Conservation (phyloP, 2,113 vertebrate genomes). For the Stigmatopora argus region DNA sequence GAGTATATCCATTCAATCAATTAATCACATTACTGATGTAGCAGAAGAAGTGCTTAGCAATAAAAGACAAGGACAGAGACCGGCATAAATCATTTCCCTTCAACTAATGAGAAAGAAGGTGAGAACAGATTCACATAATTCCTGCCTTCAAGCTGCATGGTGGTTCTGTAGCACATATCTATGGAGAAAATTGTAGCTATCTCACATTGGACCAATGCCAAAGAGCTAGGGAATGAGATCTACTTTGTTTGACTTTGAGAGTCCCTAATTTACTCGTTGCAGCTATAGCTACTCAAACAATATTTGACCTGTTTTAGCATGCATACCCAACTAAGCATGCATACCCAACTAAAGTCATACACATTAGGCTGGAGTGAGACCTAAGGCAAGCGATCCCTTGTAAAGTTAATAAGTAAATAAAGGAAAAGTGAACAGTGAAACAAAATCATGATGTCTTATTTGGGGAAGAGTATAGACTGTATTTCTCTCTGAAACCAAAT, state of each 20-base stretch:
- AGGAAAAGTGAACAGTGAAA: not conserved
- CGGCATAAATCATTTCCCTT: conserved; percentile 49
- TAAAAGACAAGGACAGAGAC: conserved; percentile 45
- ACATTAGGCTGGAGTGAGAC: conserved; percentile 43
- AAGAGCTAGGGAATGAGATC: conserved; percentile 46
- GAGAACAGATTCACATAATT: conserved; percentile 61
- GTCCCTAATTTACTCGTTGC: conserved; percentile 58
- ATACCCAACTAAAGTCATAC: conserved; percentile 15
- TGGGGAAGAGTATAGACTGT: not conserved
- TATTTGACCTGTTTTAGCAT: conserved; percentile 17
- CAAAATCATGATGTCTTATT: not conserved
- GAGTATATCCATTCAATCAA: conserved; percentile 47
- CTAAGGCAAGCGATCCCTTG: conserved; percentile 37
- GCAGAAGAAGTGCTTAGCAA: conserved; percentile 52
- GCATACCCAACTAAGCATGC: conserved; percentile 23
- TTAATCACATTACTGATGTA: conserved; percentile 56
- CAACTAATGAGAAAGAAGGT: conserved; percentile 62
- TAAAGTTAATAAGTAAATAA: conserved; percentile 9
- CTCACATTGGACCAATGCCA: conserved; percentile 51
- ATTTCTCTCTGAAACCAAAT: conserved; percentile 6
- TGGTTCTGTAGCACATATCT: conserved; percentile 58
- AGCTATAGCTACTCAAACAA: conserved; percentile 55
- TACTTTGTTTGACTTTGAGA: conserved; percentile 70
- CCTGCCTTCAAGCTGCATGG: conserved; percentile 49
- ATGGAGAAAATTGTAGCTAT: conserved; percentile 49